These are phyloP conservation scores for Corvus moneduloides DNA, from an alignment of 2,113 vertebrate species.

Conservation along the genomic window DNA sequence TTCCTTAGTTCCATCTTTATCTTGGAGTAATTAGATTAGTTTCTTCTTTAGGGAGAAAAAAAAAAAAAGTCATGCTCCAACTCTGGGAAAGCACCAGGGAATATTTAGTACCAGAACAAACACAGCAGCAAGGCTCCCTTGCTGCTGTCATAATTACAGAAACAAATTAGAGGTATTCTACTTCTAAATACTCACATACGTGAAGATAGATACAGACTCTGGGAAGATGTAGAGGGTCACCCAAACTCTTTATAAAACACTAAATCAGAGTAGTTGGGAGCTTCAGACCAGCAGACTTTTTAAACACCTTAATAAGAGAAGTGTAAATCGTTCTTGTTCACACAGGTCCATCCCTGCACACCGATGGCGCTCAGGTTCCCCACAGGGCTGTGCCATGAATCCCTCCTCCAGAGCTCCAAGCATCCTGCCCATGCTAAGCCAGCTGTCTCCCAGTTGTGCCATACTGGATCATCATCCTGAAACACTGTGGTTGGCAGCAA, in stretches of 20 bases:
- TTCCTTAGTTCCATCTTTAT: not conserved
- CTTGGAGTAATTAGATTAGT: slow-evolving; percentile 25
- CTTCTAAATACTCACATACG: not conserved
- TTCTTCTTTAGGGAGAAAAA: not conserved
- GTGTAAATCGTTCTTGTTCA: not conserved
- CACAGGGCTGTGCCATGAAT: not conserved
- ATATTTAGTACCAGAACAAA: slow-evolving; percentile 11
- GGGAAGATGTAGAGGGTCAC: not conserved
- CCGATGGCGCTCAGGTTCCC: not conserved
- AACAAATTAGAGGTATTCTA: not conserved
- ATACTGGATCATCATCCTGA: not conserved
- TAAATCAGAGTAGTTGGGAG: not conserved
- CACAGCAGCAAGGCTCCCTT: not conserved
- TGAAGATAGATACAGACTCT: not conserved
- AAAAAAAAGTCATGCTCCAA: not conserved
- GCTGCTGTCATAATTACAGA: slow-evolving; percentile 6
- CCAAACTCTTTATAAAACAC: not conserved
- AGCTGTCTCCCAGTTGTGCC: not conserved
- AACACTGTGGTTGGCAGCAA: not conserved
- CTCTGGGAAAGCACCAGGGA: not conserved
- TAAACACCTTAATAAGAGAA: not conserved
- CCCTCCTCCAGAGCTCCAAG: not conserved
- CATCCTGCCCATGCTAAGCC: not conserved
- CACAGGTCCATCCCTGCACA: not conserved
- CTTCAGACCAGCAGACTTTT: not conserved